Percentiles rank a stretch among this genome's conserved stretches.
These are phyloP conservation scores for Byasa hedistus DNA, from an alignment of 2,888 invertebrate genomes.

Conservation along the genomic window DNA sequence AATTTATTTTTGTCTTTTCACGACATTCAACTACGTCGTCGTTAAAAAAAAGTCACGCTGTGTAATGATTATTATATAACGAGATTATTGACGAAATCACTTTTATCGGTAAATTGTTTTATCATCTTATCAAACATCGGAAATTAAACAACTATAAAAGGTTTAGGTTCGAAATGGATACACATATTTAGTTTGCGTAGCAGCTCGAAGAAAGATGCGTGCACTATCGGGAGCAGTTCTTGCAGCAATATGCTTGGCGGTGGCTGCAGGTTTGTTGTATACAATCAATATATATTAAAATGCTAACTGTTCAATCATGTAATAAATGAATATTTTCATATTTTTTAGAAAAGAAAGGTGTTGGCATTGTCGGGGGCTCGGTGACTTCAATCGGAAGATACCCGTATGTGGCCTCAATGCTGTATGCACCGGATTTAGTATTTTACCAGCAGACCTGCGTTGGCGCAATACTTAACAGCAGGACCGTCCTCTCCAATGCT, in stretches of 20 bases:
- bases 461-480: background rate
- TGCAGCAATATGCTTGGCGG: background rate
- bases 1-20: too few species aligned
- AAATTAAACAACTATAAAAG: too few species aligned
- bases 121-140: too few species aligned
- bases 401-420: background rate
- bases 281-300: background rate
- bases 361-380: background rate
- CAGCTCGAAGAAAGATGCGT: background rate
- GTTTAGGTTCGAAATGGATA: too few species aligned
- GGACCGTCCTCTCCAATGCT: background rate
- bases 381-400: background rate
- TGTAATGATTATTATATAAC: too few species aligned
- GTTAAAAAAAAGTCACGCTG: too few species aligned
- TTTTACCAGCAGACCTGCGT: background rate
- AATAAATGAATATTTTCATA: too few species aligned
- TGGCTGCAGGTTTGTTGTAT: background rate
- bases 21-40: too few species aligned
- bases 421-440: background rate
- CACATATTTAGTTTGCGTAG: too few species aligned
- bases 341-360: background rate
- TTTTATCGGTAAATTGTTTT: too few species aligned
- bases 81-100: too few species aligned
- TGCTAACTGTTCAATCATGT: too few species aligned
- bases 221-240: background rate